Evolutionary conservation across 2,113 vertebrate species (phyloP), one percentile per base, ranked within the genome.

Genomic region (Melierax canorus): DNA sequence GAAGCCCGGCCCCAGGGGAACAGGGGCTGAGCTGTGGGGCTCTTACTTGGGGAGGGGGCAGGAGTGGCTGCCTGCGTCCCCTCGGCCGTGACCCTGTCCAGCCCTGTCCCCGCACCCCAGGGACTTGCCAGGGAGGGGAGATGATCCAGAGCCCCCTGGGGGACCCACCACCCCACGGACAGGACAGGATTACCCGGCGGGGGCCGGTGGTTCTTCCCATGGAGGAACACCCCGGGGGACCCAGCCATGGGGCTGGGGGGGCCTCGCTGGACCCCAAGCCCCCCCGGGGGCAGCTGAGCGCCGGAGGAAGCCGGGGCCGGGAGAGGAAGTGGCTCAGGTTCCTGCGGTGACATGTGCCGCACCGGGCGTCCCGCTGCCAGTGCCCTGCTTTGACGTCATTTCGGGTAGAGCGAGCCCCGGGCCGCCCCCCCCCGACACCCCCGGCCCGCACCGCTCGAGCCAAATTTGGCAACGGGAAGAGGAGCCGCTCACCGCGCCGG

Each of bases 401-500:
- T 93, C 83, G 83, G 50, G 94, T n/a, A 88, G 67, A 89, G 55
- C 41, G 53, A 72, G 67, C 38, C 88, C 77, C 12, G n/a, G 71
- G 50, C 74, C 12, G 63, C 30, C 76, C 23, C 39, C 46, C 77
- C 20, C 39, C 46, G 12, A 46, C 85, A 43, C 55, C 84, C 91
- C 93, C 29, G 20, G 34, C 32, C 59, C 67, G 20, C 20, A 6
- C 74, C 7, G 10, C 77, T 50, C 59, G 4, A 7, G 46, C 94
- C 94, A 94, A 83, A 94, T 96, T 92, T 96, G 95, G 95, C 86
- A 90, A 94, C 8, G 90, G 92, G 95, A 96, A 92, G 92, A 92
- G 78, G 53, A 73, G 59, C 73, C 51, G 39, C 68, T 50, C 6
- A 29, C 53, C 7, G 36, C 24, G 15, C 60, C 55, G 67, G 81